phyloP scores from a whole-genome alignment of 2,113 vertebrate genomes.

The Mixornis gularis region DNA sequence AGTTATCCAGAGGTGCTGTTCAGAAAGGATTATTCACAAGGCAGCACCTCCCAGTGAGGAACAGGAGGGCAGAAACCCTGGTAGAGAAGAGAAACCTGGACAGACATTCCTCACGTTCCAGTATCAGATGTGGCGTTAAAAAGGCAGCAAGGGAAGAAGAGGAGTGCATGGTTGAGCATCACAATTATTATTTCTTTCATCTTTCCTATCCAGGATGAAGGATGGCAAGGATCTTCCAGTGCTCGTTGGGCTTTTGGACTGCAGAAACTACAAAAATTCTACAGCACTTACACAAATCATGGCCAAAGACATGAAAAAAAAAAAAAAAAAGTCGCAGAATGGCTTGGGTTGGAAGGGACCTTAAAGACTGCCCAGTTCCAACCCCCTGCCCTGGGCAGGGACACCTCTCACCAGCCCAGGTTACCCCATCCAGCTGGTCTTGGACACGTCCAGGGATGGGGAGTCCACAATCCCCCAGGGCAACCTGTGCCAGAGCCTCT shows the following conservation, averaged over 20 bases:
- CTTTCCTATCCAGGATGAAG: not conserved
- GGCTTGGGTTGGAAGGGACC: not conserved
- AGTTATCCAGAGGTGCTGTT: not conserved
- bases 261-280: not conserved
- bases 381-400: not conserved
- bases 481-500: not conserved
- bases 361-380: not conserved
- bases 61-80: not conserved
- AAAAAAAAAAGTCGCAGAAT: not conserved
- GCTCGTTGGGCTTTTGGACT: too few species aligned
- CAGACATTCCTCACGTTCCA: not conserved
- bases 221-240: not conserved
- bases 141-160: not conserved
- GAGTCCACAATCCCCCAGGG: not conserved
- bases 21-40: not conserved
- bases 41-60: not conserved
- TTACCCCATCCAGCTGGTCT: not conserved
- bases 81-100: not conserved
- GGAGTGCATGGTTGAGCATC: fast-evolving
- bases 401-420: not conserved
- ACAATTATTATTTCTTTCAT: not conserved
- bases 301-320: fast-evolving
- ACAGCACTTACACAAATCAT: not conserved
- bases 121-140: not conserved
- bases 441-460: not conserved